Percentiles rank a stretch among this genome's conserved stretches.
These are phyloP conservation scores for Amniataba percoides DNA, from an alignment of 2,797 vertebrate genomes.

Conservation along the genomic window DNA sequence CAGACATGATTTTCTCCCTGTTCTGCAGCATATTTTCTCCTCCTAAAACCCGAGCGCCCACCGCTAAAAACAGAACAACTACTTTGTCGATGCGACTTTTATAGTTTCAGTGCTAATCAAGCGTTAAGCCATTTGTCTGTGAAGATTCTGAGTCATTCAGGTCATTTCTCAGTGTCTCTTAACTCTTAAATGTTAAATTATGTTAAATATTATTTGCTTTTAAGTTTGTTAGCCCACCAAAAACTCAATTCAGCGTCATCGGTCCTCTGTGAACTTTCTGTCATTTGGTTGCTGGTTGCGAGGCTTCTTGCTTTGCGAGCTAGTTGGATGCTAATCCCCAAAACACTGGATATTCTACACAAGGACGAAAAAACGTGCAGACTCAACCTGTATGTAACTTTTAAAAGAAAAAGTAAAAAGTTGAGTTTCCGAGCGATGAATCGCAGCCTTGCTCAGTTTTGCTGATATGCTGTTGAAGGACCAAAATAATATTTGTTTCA, in stretches of 20 bases:
- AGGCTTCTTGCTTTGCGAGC: neutral
- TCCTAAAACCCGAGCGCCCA: slow-evolving; percentile 32
- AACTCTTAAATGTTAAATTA: too few relatives aligned
- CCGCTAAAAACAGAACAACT: slow-evolving; percentile 12
- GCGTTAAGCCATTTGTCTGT: slow-evolving; percentile 28
- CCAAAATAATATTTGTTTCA: neutral
- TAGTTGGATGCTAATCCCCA: neutral
- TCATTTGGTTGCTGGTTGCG: neutral
- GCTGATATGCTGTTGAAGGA: too few relatives aligned
- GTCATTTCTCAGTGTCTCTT: too few relatives aligned
- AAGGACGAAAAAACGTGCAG: neutral
- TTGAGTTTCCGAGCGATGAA: neutral
- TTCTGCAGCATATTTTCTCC: slow-evolving; percentile 32
- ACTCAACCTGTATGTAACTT: too few relatives aligned
- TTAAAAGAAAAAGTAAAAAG: neutral
- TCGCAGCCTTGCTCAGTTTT: neutral
- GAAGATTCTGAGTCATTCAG: too few relatives aligned
- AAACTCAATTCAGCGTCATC: neutral
- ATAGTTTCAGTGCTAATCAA: slow-evolving; percentile 39
- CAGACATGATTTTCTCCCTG: slow-evolving; percentile 10
- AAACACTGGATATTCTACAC: neutral
- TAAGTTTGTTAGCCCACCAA: neutral
- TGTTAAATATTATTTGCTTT: slow-evolving; percentile 22
- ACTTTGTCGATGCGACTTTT: slow-evolving; percentile 19
- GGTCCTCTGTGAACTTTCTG: neutral